Conservation (phyloP, 2,113 vertebrate species). For the Acinonyx jubatus region DNA sequence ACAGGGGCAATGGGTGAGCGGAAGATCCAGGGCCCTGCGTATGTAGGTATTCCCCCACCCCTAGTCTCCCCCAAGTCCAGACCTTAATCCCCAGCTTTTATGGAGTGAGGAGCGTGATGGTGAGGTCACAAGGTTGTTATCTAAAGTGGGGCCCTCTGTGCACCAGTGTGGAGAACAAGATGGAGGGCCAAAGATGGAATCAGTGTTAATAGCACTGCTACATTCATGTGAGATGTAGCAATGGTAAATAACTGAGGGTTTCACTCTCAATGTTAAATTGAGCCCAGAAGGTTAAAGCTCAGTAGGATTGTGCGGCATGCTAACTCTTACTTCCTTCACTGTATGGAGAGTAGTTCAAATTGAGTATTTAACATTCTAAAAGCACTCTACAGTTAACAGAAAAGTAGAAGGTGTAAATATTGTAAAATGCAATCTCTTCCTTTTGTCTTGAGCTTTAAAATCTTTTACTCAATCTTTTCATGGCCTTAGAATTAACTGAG, state of each 20-base stretch:
- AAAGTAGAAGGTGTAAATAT: neutral
- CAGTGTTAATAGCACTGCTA: neutral
- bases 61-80: neutral
- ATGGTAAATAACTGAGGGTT: neutral
- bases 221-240: neutral
- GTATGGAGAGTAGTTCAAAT: neutral
- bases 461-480: constrained; percentile 21
- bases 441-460: constrained; percentile 38
- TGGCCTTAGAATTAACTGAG: constrained; percentile 49
- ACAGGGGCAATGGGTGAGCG: neutral
- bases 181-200: neutral
- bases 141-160: neutral
- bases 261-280: neutral
- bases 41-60: neutral
- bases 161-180: neutral
- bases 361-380: neutral
- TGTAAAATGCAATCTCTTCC: neutral
- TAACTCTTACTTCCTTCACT: neutral
- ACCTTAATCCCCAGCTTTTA: neutral
- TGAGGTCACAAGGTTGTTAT: neutral
- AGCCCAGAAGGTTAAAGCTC: neutral
- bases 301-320: neutral
- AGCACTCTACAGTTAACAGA: neutral
- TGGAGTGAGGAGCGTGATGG: neutral
- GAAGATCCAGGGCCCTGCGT: neutral